Conservation (phyloP, 37 sponge, comb jelly and placozoan species). For the Spongilla lacustris region DNA sequence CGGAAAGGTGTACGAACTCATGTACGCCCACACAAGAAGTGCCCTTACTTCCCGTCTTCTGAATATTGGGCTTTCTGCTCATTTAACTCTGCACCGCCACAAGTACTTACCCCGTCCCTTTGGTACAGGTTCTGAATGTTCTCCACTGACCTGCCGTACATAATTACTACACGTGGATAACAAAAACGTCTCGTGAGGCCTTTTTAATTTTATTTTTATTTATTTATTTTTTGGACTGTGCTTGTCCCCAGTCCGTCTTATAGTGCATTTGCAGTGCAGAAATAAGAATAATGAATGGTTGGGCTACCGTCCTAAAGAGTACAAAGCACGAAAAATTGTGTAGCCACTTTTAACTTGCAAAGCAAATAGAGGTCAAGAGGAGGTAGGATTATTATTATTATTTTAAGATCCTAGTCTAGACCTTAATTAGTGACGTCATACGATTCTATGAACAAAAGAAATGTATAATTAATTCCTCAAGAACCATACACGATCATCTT, state of each 20-base stretch:
- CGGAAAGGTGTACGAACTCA: neutral
- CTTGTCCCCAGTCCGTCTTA: no score
- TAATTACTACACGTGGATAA: neutral
- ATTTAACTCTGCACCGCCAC: conserved; percentile 9
- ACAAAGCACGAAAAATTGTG: no score
- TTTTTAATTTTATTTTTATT: no score
- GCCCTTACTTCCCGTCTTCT: conserved; percentile 65
- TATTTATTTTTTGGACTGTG: no score
- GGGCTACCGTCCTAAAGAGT: no score
- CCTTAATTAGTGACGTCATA: neutral
- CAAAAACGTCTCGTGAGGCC: neutral
- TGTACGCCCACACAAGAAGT: neutral
- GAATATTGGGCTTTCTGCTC: conserved; percentile 46
- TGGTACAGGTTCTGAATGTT: neutral
- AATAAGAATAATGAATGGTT: no score
- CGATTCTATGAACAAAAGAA: neutral
- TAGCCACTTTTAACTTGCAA: no score
- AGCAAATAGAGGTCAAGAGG: no score
- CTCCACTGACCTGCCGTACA: neutral
- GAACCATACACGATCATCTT: neutral
- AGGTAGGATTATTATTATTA: no score
- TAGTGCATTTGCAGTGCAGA: no score
- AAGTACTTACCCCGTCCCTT: neutral
- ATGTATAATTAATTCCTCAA: neutral
- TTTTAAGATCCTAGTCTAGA: no score